Base-by-base conservation (phyloP, 1,140 invertebrate genomes). In the Caerostris extrusa region DNA sequence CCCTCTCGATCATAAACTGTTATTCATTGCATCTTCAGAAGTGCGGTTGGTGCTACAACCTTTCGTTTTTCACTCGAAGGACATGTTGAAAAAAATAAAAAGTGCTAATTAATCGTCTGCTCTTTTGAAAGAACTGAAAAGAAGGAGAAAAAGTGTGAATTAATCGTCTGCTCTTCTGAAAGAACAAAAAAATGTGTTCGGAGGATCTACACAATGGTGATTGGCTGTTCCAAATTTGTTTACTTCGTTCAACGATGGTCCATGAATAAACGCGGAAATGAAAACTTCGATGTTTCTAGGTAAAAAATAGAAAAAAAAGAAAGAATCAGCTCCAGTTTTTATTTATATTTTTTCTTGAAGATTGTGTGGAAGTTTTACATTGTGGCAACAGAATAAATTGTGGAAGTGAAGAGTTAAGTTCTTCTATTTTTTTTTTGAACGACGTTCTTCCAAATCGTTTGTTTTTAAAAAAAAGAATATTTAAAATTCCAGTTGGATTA, bases 231-330 rank as follows among this genome's bases (percentile, higher is more conserved):
- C 8, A 55, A n/a, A 71, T 71, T 57, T 90, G 88, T 90, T 90
- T 90, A 71, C 67, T n/a, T 58, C 57, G 50, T n/a, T 71, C 56
- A n/a, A 2, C n/a, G 64, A 58, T 58, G 55, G 19, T 19, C 53
- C 69, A 85, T n/a, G 88, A 85, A 58, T 60, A 60, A 90, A 90
- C 67, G 88, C 61, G 88, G 88, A 90, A 90, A 90, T 71, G 88
- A 77, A 90, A 90, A 71, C 61, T 71, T n/a, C n/a, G 5, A 17
- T 69, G 69, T 67, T 90, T 71, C 56, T 56, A 7, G 6, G 14
- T 61, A 64, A 53, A 64, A n/a, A 53, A 69, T 17, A 64, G 34
- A 55, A n/a, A 88, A 88, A 53, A 58, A 50, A 34, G 34, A 34
- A 34, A 34, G 34, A 34, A 34, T 34, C 34, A 34, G 34, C 34